Evolutionary conservation across 2,113 vertebrate genomes (phyloP), one percentile per base, ranked within the genome.

Genomic region (Esox niger): DNA sequence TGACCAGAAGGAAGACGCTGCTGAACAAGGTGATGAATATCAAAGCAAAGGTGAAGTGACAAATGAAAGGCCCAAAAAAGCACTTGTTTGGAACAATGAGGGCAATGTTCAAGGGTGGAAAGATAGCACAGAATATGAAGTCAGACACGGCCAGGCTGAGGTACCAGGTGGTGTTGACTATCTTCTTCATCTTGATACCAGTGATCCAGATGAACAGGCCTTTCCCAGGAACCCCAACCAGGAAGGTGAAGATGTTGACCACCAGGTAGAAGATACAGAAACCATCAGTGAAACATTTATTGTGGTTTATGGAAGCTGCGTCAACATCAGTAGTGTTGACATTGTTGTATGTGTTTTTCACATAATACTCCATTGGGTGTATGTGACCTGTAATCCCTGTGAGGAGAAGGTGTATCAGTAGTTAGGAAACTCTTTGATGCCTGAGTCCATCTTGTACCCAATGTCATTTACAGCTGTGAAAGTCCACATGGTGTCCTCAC

Each of bases 11-110:
- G 64, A 98, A 93, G 73, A 99, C 94, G 1, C 97, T 99, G 79
- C 95, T 95, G 89, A 95, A 97, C 95, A 99, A 96, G 88, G 98
- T 98, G 71, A 96, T 87, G 73, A 91, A 91, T 86, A 98, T 90
- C 3, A 94, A 77, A 4, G 91, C 93, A 31, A 88, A 89, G 66
- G 84, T 90, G 5, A 98, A 69, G 79, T 98, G 97, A 88, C 97
- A 99, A 94, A 96, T 87, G 79, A 86, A 89, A 0, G 20, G 82
- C 10, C 97, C 97, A 66, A 96, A 99, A 49, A n/a, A n/a, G n/a
- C n/a, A n/a, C n/a, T n/a, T n/a, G n/a, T 94, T 68, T 6, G 83
- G 75, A 84, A 93, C 91, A 52, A 81, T 92, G 0, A n/a, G n/a
- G n/a, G n/a, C n/a, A n/a, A 77, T 87, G 0, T 87, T 93, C 30